Conservation (phyloP, 1,140 invertebrate species). For the Hydropsyche tenuis region DNA sequence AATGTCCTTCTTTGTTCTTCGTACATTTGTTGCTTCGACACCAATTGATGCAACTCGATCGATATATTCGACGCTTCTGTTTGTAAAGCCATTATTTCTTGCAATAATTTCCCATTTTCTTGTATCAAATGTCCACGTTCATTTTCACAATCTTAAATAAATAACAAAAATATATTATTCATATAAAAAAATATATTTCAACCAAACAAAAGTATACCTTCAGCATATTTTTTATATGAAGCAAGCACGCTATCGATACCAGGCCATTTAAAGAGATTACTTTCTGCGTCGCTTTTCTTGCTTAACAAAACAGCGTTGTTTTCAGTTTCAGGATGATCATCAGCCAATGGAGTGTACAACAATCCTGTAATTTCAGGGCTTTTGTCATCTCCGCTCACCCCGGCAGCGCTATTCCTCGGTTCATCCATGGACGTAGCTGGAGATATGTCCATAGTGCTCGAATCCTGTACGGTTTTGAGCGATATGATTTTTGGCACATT, state of each 20-base stretch:
- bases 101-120: slow-evolving; percentile 23
- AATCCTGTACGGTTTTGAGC: slow-evolving; percentile 54
- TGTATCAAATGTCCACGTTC: slow-evolving; percentile 23
- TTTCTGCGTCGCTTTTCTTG: slow-evolving; percentile 7
- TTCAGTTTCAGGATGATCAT: neutral
- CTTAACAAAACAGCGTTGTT: neutral
- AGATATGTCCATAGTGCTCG: slow-evolving; percentile 46
- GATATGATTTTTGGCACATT: slow-evolving; percentile 59
- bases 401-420: slow-evolving; percentile 55
- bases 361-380: neutral
- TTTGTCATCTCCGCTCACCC: slow-evolving; percentile 45
- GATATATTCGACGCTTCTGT: slow-evolving; percentile 31
- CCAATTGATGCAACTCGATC: slow-evolving; percentile 30
- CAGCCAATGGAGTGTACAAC: neutral
- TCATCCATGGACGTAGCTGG: slow-evolving; percentile 61
- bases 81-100: slow-evolving; percentile 33
- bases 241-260: slow-evolving; percentile 36
- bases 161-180: slow-evolving; percentile 1
- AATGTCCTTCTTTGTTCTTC: slow-evolving; percentile 42
- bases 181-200: slow-evolving; percentile 17
- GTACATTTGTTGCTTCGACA: slow-evolving; percentile 35
- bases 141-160: slow-evolving; percentile 41
- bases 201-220: slow-evolving; percentile 31
- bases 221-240: slow-evolving; percentile 41
- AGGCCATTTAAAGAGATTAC: slow-evolving; percentile 42